Evolutionary conservation across 2,888 invertebrate genomes (phyloP).

Genomic region (Tiphia femorata): DNA sequence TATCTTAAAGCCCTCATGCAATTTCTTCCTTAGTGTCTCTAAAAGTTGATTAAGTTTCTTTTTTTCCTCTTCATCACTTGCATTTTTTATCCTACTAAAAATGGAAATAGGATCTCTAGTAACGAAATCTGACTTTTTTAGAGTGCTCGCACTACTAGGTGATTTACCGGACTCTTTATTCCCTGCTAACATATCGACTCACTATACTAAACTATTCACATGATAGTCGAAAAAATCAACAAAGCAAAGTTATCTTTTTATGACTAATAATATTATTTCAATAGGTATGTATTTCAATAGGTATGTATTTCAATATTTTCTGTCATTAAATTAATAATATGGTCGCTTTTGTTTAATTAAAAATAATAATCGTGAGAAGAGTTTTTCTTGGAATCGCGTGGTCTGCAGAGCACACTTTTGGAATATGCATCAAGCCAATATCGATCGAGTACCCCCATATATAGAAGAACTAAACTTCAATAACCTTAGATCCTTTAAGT

Average conservation of each 20-base stretch:
- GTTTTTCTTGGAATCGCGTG: too few species aligned
- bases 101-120: slow-evolving; percentile 1
- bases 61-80: background rate
- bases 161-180: slow-evolving; percentile 1
- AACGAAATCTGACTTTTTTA: slow-evolving; percentile 1
- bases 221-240: slow-evolving; percentile 1
- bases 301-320: too few species aligned
- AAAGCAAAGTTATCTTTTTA: slow-evolving; percentile 1
- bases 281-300: too few species aligned
- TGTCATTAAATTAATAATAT: too few species aligned
- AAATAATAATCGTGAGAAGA: too few species aligned
- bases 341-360: too few species aligned
- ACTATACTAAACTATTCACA: slow-evolving; percentile 1
- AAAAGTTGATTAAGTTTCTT: slow-evolving; percentile 1
- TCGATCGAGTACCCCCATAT: too few species aligned
- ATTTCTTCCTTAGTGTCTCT: slow-evolving; percentile 1
- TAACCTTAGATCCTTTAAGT: too few species aligned
- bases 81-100: background rate
- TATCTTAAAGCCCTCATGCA: background rate
- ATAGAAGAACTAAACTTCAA: too few species aligned
- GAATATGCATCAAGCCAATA: too few species aligned
- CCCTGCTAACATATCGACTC: slow-evolving; percentile 1
- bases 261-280: too few species aligned
- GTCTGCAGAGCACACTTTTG: too few species aligned
- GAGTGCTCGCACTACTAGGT: background rate